Conservation (phyloP, 1,140 invertebrate genomes). For the Wiebesia pumilae region DNA sequence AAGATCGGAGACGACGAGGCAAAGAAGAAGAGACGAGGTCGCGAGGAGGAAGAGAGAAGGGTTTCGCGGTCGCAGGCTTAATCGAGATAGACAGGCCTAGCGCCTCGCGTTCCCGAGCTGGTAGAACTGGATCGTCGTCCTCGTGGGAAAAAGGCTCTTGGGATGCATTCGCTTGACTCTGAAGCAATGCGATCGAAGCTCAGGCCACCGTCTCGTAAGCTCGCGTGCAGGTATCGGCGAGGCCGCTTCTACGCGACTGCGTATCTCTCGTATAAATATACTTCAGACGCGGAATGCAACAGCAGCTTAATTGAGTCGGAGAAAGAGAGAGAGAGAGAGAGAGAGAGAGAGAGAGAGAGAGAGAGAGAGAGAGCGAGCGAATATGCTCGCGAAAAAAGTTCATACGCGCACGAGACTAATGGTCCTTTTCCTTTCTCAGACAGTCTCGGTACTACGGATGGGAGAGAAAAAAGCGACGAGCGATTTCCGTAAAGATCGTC, state of each 20-base stretch:
- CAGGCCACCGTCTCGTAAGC: background rate
- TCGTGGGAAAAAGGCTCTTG: conserved; percentile 28
- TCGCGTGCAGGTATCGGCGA: background rate
- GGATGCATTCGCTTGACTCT: background rate
- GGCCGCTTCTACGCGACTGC: background rate
- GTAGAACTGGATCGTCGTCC: conserved; percentile 25
- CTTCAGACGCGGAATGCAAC: background rate
- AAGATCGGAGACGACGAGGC: no score
- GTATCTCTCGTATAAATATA: background rate
- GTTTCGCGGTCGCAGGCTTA: background rate
- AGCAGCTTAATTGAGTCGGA: background rate
- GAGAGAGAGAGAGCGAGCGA: background rate
- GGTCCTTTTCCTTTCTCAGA: background rate
- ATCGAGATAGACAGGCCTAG: background rate
- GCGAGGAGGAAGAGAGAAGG: no score
- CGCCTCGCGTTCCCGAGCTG: background rate
- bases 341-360: background rate
- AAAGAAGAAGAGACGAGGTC: no score
- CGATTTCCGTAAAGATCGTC: no score
- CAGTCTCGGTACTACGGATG: background rate
- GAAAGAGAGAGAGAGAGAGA: background rate
- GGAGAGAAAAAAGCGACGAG: background rate
- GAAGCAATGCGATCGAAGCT: conserved; percentile 18
- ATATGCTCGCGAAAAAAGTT: background rate
- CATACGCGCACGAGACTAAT: background rate